Evolutionary conservation across 2,888 invertebrate genomes (phyloP).

Genomic region (Campoplex capitator): DNA sequence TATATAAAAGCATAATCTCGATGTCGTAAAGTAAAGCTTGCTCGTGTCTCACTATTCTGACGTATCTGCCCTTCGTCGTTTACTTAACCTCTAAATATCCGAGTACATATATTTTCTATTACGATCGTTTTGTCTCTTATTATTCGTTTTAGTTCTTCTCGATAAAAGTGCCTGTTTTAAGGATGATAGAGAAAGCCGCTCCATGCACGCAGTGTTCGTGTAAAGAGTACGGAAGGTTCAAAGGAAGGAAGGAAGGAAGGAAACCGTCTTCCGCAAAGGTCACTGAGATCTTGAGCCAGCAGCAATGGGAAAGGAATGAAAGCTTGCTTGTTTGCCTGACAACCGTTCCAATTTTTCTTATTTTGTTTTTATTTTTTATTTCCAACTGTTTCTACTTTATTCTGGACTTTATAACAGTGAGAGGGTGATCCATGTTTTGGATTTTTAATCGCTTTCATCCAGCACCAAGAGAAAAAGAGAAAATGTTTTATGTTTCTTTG

Average conservation of each 20-base stretch:
- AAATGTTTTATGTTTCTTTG: too few relatives aligned
- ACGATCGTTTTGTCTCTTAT: conserved; percentile 31
- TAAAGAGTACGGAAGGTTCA: background rate
- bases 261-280: conserved; percentile 30
- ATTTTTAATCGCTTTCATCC: background rate
- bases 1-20: conserved; percentile 27
- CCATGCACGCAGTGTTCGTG: conserved; percentile 3
- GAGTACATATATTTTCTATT: conserved; percentile 27
- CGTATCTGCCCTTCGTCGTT: conserved; percentile 14
- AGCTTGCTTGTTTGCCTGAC: conserved; percentile 3
- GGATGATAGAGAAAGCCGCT: conserved; percentile 27
- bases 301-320: conserved; percentile 29
- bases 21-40: conserved; percentile 8
- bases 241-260: conserved; percentile 46
- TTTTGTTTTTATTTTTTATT: background rate
- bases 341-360: conserved; percentile 28
- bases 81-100: conserved; percentile 30
- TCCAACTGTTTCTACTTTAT: background rate
- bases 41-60: conserved; percentile 23
- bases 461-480: background rate
- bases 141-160: conserved; percentile 34
- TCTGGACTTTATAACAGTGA: background rate
- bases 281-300: conserved; percentile 25
- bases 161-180: conserved; percentile 31
- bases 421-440: background rate